Conservation (phyloP, 2,888 invertebrate genomes). For the Campoletis raptor region DNA sequence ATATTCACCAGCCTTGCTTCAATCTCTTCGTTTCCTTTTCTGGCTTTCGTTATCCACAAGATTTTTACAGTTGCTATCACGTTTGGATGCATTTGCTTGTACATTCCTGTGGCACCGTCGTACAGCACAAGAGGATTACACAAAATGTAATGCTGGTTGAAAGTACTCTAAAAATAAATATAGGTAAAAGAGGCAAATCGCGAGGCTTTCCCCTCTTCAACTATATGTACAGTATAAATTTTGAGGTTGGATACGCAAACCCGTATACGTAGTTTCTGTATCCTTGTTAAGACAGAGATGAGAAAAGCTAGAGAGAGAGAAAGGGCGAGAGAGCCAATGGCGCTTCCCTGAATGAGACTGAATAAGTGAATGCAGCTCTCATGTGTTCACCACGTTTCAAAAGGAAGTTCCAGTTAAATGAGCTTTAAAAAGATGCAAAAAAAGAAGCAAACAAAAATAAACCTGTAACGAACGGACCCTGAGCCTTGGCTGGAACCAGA, state of each 20-base stretch:
- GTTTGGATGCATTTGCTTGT: constrained; percentile 1
- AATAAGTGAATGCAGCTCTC: constrained; percentile 72
- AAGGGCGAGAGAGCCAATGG: constrained; percentile 41
- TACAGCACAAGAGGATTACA: constrained; percentile 18
- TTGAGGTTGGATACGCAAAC: constrained; percentile 12
- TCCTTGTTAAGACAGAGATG: not conserved
- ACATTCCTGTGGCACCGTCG: constrained; percentile 7
- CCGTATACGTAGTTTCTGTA: constrained; percentile 26
- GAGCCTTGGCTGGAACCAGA: constrained; percentile 33
- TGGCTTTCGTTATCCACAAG: constrained; percentile 23
- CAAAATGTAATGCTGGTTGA: constrained; percentile 28
- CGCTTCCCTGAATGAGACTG: constrained; percentile 69
- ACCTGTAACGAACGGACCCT: constrained; percentile 71
- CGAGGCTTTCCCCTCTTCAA: not conserved
- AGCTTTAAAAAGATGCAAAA: constrained; percentile 66
- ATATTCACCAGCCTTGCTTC: constrained; percentile 47
- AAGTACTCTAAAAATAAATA: constrained; percentile 18
- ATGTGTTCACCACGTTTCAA: constrained; percentile 50
- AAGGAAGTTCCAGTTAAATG: constrained; percentile 74
- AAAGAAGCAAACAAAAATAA: constrained; percentile 42
- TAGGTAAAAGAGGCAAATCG: constrained; percentile 38
- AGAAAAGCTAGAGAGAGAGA: constrained; percentile 22
- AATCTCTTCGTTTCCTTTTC: constrained; percentile 23
- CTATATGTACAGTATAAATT: constrained; percentile 21
- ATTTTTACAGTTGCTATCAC: not conserved